phyloP scores from a whole-genome alignment of 2,888 invertebrate species.

The Ormyrus nitidulus region DNA sequence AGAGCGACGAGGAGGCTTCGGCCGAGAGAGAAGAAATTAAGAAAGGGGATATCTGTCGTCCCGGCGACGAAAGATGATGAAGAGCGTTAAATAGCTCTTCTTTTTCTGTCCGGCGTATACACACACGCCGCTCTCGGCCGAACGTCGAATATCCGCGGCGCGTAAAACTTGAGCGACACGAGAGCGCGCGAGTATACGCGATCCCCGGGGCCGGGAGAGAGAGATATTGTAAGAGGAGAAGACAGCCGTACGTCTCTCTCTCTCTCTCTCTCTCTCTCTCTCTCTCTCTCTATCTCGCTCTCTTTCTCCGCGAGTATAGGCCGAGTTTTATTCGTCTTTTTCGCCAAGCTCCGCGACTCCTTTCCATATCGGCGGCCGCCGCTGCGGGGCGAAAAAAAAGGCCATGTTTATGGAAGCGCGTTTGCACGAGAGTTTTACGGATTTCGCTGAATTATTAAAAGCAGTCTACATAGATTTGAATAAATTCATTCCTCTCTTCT shows the following conservation, averaged over 20 bases:
- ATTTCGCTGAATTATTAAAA: no score
- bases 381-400: not conserved
- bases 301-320: not conserved
- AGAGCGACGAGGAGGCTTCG: not conserved
- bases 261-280: slow-evolving; percentile 42
- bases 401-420: no score
- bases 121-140: slow-evolving; percentile 1
- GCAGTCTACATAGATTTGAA: no score
- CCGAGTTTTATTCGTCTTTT: not conserved
- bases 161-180: slow-evolving; percentile 45
- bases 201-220: slow-evolving; percentile 3
- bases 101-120: not conserved
- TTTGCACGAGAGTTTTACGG: no score
- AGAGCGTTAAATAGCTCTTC: slow-evolving; percentile 36
- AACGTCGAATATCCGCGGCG: not conserved
- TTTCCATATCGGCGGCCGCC: no score
- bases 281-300: slow-evolving; percentile 4
- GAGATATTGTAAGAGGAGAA: slow-evolving; percentile 51
- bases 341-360: not conserved
- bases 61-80: slow-evolving; percentile 48
- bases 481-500: no score
- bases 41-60: slow-evolving; percentile 32
- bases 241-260: slow-evolving; percentile 21
- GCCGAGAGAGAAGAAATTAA: slow-evolving; percentile 25
- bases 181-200: slow-evolving; percentile 3